phyloP scores from a whole-genome alignment of 1,140 invertebrate genomes.

The Cydia fagiglandana region DNA sequence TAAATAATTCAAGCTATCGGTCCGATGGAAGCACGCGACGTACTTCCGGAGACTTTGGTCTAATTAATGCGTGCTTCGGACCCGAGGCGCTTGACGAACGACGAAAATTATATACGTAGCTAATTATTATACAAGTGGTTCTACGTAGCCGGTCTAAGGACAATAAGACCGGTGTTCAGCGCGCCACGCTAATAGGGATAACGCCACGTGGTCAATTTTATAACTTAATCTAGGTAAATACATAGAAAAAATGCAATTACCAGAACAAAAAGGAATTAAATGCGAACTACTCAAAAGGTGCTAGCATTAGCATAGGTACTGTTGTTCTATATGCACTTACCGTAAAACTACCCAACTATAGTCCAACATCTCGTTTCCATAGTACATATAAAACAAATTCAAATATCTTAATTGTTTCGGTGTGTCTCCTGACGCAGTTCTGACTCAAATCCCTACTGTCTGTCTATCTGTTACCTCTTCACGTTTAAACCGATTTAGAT shows the following conservation, averaged over 20 bases:
- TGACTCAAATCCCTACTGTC: too few species aligned
- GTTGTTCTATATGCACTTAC: too few species aligned
- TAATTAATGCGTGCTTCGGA: slow-evolving; percentile 62
- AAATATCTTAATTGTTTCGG: too few species aligned
- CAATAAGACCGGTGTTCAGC: not conserved
- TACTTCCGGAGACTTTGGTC: slow-evolving; percentile 64
- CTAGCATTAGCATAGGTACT: too few species aligned
- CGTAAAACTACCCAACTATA: too few species aligned
- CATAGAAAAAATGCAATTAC: not conserved
- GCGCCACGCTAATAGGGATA: not conserved
- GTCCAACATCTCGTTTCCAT: too few species aligned
- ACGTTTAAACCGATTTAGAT: too few species aligned
- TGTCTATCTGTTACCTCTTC: too few species aligned
- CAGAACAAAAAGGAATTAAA: too few species aligned
- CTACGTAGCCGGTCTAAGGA: not conserved
- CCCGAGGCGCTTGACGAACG: slow-evolving; percentile 56
- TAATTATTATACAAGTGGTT: slow-evolving; percentile 28
- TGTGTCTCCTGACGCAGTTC: too few species aligned
- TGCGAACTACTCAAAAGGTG: too few species aligned
- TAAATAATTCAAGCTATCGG: slow-evolving; percentile 76
- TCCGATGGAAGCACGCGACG: slow-evolving; percentile 66
- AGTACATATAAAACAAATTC: too few species aligned
- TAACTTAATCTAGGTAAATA: not conserved
- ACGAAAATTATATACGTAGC: slow-evolving; percentile 50
- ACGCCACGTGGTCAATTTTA: not conserved